These are phyloP conservation scores for Charadrius vociferus DNA, from an alignment of 2,113 vertebrate genomes.

Conservation along the genomic window DNA sequence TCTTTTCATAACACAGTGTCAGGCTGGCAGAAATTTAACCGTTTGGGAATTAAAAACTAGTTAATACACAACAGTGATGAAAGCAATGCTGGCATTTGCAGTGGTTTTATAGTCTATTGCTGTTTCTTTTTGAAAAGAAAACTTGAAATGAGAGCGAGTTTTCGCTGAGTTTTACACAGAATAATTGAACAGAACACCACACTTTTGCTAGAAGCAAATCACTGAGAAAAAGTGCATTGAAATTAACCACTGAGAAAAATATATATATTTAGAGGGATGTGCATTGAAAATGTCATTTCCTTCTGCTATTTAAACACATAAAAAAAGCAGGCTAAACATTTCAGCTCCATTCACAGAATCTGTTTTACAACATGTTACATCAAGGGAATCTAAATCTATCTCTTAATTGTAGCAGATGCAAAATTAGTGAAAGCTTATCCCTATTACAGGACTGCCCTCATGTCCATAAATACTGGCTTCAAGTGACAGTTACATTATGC, in stretches of 20 bases:
- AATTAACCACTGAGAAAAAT: background rate
- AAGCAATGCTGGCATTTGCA: background rate
- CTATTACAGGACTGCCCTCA: constrained; percentile 29
- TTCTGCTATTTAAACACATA: background rate
- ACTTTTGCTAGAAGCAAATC: background rate
- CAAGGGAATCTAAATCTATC: constrained; percentile 19
- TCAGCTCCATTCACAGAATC: background rate
- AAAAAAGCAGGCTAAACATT: constrained; percentile 28
- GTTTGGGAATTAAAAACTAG: background rate
- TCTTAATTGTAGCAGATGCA: constrained; percentile 55
- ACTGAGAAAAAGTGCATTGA: background rate
- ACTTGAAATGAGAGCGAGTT: background rate
- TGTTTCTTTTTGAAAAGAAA: background rate
- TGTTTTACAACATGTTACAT: background rate
- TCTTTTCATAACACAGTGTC: background rate
- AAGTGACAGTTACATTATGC: constrained; percentile 44
- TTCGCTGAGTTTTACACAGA: background rate
- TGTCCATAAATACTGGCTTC: constrained; percentile 26
- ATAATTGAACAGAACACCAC: background rate
- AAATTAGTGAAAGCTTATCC: constrained; percentile 53
- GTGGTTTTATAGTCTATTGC: background rate
- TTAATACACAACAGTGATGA: background rate
- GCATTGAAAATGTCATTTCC: background rate
- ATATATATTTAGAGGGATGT: background rate
- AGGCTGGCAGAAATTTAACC: background rate